A percentile compares a stretch with the other conserved stretches of the same genome.
Evolutionary conservation across 2,888 invertebrate species (phyloP).

Genomic region (Netelia fuscicornis): DNA sequence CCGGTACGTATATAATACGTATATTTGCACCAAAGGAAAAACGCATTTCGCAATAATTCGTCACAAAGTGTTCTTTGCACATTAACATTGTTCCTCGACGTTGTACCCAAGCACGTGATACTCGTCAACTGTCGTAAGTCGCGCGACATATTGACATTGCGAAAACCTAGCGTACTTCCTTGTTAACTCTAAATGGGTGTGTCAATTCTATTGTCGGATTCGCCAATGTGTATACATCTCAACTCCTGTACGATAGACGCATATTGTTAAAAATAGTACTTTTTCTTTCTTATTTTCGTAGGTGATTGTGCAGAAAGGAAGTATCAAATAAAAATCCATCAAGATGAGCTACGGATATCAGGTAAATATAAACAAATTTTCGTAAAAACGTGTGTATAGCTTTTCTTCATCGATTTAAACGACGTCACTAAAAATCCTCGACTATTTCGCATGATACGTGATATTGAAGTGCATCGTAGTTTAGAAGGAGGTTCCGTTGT

Average conservation of each 20-base stretch:
- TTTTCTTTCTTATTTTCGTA: conserved; percentile 33
- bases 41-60: not conserved
- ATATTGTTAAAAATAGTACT: conserved; percentile 31
- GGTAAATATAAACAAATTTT: conserved; percentile 68
- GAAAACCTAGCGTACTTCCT: not conserved
- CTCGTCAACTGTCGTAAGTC: not conserved
- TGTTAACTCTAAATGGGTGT: not conserved
- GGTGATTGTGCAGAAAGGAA: conserved; percentile 6
- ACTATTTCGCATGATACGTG: conserved; percentile 1
- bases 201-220: not conserved
- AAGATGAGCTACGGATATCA: conserved; percentile 83
- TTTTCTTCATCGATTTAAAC: not conserved
- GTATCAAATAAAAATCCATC: conserved; percentile 15
- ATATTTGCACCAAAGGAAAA: not conserved
- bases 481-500: not conserved
- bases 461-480: not conserved
- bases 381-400: not conserved
- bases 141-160: not conserved
- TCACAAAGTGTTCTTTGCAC: not conserved
- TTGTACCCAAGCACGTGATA: not conserved
- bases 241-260: not conserved
- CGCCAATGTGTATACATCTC: not conserved
- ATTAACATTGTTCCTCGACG: not conserved
- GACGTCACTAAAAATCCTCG: not conserved
- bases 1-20: not conserved